Conservation (phyloP, 2,113 vertebrate genomes). For the Carassius gibelio region DNA sequence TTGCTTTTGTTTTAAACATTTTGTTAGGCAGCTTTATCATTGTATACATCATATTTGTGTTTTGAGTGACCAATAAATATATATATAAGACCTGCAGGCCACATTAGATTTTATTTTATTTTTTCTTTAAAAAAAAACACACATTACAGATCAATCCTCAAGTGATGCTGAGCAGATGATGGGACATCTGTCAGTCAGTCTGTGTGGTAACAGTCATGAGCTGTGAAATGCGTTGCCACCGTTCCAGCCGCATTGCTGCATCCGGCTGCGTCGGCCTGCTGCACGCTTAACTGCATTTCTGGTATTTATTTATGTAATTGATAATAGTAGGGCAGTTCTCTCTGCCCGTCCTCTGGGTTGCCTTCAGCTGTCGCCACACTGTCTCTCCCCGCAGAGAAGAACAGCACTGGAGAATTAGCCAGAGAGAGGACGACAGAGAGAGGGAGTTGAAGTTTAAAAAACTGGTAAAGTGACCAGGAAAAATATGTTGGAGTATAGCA, state of each 20-base stretch:
- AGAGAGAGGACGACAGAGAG: constrained; percentile 17
- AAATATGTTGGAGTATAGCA: constrained; percentile 12
- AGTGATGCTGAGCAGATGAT: constrained; percentile 12
- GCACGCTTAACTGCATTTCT: constrained; percentile 55
- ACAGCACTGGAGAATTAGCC: constrained; percentile 3
- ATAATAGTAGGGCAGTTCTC: constrained; percentile 52
- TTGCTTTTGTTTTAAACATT: background rate
- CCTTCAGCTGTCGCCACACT: constrained; percentile 39
- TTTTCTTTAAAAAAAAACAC: background rate
- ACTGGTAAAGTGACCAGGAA: constrained; percentile 26
- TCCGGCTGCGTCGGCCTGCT: background rate
- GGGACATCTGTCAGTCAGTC: constrained; percentile 41
- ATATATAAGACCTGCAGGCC: background rate
- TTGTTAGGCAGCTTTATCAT: background rate
- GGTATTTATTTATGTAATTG: constrained; percentile 62
- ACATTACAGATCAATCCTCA: background rate
- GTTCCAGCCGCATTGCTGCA: background rate
- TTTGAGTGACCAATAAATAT: background rate
- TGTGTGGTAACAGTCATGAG: constrained; percentile 16
- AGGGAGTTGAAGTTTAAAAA: constrained; percentile 9
- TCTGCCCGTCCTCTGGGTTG: constrained; percentile 23
- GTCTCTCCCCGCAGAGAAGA: constrained; percentile 41
- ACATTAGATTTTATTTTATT: background rate
- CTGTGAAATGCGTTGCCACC: constrained; percentile 37
- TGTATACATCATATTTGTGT: background rate